Base-by-base conservation (phyloP, 2,888 invertebrate genomes). In the Habroteleia sp. region DNA sequence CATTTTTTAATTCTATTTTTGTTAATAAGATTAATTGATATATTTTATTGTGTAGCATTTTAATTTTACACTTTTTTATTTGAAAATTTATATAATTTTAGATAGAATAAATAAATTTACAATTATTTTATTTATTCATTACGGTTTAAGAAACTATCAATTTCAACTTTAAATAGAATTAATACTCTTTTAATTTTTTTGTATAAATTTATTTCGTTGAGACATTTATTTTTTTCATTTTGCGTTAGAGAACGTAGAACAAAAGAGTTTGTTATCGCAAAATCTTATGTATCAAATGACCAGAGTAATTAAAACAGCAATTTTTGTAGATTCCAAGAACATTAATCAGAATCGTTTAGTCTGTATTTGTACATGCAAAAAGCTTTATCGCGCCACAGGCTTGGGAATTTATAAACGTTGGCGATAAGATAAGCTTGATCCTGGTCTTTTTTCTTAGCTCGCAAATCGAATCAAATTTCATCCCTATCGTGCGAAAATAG, bases 341-440 rank as follows among this genome's bases (percentile, higher is more conserved):
- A 60, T 73, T 58, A 65, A 58, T 73, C 73, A 65, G 72, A 65
- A 50, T 65, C 42, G 60, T 50, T 65, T 65, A 31, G 44, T 65
- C 50, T 46, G 31, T 20, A 58, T 44, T 73, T 60, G 66, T 66
- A 35, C 73, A 46, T 60, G 60, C 60, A 54, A 60, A 16, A 44
- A 73, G 48, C 73, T 75, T 76, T 76, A 79, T 77, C 76, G 74
- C 60, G 56, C 33, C 7, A 46, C 71, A 46, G 50, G 56, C 60
- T 69, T 46, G 63, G 44, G 71, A 77, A 78, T 78, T 78, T 77
- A 76, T 76, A 78, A 78, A 76, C 75, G 72, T 14, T 37, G 39
- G 46, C 74, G 78, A 79, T 79, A 77, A 79, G 78, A 79, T 79
- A 78, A 76, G 73, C 48, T 56, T 37, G 48, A 41, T 58, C 52